Percentiles rank a stretch among this genome's conserved stretches.
Conservation (phyloP, 1,140 invertebrate genomes). For the Formica selysi region DNA sequence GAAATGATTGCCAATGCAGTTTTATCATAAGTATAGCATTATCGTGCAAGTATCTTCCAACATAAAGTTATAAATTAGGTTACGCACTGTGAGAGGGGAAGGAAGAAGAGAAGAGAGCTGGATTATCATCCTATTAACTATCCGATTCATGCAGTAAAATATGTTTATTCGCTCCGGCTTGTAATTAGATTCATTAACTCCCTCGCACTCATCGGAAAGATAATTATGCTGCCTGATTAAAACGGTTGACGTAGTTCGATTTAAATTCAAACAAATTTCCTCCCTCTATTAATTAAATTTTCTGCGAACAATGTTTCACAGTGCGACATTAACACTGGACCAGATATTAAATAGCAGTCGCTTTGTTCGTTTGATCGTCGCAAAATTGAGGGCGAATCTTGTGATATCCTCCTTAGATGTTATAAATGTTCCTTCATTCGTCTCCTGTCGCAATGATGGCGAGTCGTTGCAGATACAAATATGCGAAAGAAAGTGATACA, state of each 20-base stretch:
- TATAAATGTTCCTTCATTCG: conserved; percentile 34
- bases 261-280: conserved; percentile 59
- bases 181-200: conserved; percentile 65
- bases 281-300: conserved; percentile 54
- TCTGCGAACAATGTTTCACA: conserved; percentile 20
- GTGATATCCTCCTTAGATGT: conserved; percentile 36
- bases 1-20: conserved; percentile 65
- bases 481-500: not conserved
- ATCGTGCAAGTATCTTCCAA: conserved; percentile 44
- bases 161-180: conserved; percentile 59
- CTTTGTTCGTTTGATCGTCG: conserved; percentile 7
- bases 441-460: conserved; percentile 24
- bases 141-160: conserved; percentile 58
- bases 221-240: conserved; percentile 61
- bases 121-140: conserved; percentile 68
- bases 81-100: not conserved
- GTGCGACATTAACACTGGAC: conserved; percentile 29
- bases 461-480: conserved; percentile 28
- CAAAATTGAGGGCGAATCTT: conserved; percentile 22
- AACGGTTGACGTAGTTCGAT: conserved; percentile 60
- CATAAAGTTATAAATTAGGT: conserved; percentile 54
- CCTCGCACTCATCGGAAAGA: conserved; percentile 50
- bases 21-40: conserved; percentile 58
- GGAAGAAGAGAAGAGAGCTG: not conserved
- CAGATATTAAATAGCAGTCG: conserved; percentile 46